Conservation (phyloP, 2,113 vertebrate species). For the Microcebus lehilahytsara region DNA sequence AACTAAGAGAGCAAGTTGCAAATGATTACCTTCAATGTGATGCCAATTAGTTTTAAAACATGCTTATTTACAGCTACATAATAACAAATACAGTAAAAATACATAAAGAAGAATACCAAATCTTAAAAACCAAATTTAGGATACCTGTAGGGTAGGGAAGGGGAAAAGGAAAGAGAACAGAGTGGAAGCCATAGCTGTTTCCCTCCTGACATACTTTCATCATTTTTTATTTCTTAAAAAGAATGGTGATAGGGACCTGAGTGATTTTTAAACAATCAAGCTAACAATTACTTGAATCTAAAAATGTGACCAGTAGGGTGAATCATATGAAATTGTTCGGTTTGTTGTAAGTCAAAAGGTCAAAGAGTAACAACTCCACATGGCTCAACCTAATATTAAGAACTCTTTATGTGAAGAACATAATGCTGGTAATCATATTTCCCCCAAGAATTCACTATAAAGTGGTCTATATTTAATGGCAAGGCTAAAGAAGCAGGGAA, state of each 20-base stretch:
- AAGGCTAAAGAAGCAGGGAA: background rate
- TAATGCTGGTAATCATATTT: background rate
- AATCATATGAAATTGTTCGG: background rate
- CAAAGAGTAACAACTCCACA: conserved; percentile 32
- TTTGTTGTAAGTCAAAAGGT: conserved; percentile 7
- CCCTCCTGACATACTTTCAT: background rate
- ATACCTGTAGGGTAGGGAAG: background rate
- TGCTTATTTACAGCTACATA: background rate
- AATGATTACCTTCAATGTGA: background rate
- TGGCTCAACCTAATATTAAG: background rate
- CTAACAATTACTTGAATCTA: conserved; percentile 22
- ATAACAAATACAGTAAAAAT: conserved; percentile 40
- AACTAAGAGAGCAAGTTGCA: conserved; percentile 20
- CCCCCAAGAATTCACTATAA: background rate
- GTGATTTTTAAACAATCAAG: conserved; percentile 3
- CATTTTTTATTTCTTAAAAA: conserved; percentile 20
- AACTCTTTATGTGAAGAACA: conserved; percentile 42
- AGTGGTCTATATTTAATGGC: background rate
- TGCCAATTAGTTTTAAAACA: conserved; percentile 41
- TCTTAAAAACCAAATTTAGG: background rate
- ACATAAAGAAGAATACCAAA: background rate
- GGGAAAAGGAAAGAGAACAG: background rate
- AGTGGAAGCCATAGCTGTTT: background rate
- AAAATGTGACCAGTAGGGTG: background rate
- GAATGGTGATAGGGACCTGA: background rate